Evolutionary conservation across 2,797 vertebrate genomes (phyloP), one percentile per base, ranked within the genome.

Genomic region (Acridotheres tristis): DNA sequence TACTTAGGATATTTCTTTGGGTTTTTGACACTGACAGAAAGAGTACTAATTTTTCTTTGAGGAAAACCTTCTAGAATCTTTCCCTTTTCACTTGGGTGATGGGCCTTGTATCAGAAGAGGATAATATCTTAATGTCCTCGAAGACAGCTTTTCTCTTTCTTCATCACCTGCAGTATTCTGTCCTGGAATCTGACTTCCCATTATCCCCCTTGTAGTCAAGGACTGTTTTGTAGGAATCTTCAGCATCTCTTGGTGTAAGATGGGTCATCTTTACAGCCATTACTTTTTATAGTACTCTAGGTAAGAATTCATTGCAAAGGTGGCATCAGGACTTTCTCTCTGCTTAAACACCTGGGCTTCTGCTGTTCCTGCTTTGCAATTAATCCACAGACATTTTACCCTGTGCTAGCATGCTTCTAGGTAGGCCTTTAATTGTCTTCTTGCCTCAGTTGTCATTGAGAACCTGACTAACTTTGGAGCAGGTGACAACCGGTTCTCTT

Each of bases 61-160:
- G 86, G 90, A 91, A 94, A 97, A 95, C 83, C 78, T 96, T 95
- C 91, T 96, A 93, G 95, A 92, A 71, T 93, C 95, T 96, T 95
- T 91, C 48, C 92, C 74, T 96, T 84, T 93, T 94, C 92, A 77
- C 88, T 97, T 96, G 97, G 98, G 97, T 98, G 98, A 97, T 86
- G 98, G 98, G 96, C 76, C 87, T 95, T 95, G 34, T 92, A 48
- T 94, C 94, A 79, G 47, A 78, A 91, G 85, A 95, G 78, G 88
- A 80, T 91, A 67, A 14, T 78, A 74, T 72, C 93, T 96, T 96
- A 12, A 59, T 76, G 85, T 93, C 94, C 72, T 97, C 82, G 75
- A 82, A 96, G 95, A 86, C 93, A 93, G 90, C 65, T 89, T 95
- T 93, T 97, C 79, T 96, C 90, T 96, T 96, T 94, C 96, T 96